A percentile compares a stretch with the other conserved stretches of the same genome.
phyloP scores from a whole-genome alignment of 2,797 vertebrate genomes.

The Iguana delicatissima region DNA sequence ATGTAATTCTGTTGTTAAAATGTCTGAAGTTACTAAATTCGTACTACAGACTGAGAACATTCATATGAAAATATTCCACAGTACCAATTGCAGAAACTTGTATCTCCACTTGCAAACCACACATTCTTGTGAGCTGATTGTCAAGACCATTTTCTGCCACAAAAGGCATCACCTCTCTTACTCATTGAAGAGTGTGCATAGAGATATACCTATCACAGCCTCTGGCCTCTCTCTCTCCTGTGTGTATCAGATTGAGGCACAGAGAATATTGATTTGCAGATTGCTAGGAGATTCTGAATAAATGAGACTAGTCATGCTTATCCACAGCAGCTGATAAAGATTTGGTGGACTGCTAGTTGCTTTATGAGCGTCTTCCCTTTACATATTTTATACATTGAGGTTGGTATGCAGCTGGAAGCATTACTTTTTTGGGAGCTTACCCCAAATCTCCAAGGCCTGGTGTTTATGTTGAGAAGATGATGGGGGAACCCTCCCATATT shows the following conservation, averaged over 20 bases:
- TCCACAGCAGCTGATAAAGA: background rate
- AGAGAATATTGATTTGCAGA: background rate
- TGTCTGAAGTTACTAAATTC: background rate
- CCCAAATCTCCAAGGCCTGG: no score
- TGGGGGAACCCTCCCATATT: no score
- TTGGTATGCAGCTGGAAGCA: no score
- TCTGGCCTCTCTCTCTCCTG: no score
- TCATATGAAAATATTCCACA: background rate
- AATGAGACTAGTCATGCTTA: no score
- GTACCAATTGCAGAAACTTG: constrained; percentile 6
- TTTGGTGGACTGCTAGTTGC: no score
- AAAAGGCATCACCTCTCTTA: background rate
- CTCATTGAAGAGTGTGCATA: background rate
- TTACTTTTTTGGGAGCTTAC: no score
- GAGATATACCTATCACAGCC: background rate
- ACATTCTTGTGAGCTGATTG: background rate
- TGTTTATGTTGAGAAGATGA: no score
- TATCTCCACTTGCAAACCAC: background rate
- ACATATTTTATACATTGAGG: background rate
- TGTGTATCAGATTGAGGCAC: background rate
- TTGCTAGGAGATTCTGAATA: background rate
- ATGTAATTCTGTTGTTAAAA: background rate
- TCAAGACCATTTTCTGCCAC: background rate
- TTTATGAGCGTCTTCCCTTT: background rate
- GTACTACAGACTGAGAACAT: background rate